phyloP scores from a whole-genome alignment of 2,888 invertebrate genomes.

The Dexiosoma caninum region DNA sequence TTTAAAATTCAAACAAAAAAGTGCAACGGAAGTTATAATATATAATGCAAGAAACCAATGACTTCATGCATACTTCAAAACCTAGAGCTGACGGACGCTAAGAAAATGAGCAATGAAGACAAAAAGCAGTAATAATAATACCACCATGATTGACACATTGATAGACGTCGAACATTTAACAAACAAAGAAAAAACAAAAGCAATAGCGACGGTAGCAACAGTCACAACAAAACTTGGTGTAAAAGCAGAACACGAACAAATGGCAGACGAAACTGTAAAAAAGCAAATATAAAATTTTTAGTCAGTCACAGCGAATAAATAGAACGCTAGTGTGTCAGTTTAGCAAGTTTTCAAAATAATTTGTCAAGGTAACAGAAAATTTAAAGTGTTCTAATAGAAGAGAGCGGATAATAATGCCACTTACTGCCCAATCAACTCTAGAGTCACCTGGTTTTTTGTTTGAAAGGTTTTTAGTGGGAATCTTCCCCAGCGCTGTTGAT shows the following conservation, averaged over 20 bases:
- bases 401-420: too few species aligned
- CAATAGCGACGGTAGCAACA: conserved; percentile 8
- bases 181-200: background rate
- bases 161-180: conserved; percentile 56
- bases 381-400: too few species aligned
- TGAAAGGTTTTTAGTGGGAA: too few species aligned
- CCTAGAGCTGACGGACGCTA: background rate
- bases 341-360: background rate
- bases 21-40: conserved; percentile 61
- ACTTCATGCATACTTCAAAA: conserved; percentile 48
- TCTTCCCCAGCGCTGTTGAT: too few species aligned
- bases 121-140: conserved; percentile 67
- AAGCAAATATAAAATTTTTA: conserved; percentile 35
- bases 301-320: background rate
- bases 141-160: conserved; percentile 73
- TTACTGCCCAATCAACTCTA: too few species aligned
- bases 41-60: conserved; percentile 42
- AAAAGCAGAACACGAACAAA: conserved; percentile 58
- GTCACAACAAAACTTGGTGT: conserved; percentile 44
- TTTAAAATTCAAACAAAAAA: conserved; percentile 56
- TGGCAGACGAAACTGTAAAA: conserved; percentile 13
- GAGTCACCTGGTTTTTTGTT: too few species aligned
- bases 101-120: conserved; percentile 2
- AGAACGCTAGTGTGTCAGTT: background rate
- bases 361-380: too few species aligned